Percentiles rank a stretch among this genome's conserved stretches.
These are phyloP conservation scores for Pseudomyrmex dendroicus DNA, from an alignment of 1,140 invertebrate species.

Conservation along the genomic window DNA sequence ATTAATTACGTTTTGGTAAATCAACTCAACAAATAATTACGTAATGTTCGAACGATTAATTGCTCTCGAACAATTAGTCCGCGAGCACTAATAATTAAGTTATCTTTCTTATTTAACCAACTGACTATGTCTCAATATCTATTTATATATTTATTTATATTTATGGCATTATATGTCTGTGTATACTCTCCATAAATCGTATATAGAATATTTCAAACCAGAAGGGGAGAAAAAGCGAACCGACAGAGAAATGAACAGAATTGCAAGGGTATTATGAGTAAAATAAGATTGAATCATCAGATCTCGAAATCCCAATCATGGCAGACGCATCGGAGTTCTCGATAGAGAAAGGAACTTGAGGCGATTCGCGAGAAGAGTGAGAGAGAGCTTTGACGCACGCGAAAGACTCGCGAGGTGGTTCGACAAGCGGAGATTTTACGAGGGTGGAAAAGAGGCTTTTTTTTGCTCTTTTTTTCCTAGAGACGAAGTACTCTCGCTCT, in stretches of 20 bases:
- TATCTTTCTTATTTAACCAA: slow-evolving; percentile 35
- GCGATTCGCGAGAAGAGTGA: background rate
- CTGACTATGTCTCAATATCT: slow-evolving; percentile 11
- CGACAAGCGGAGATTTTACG: slow-evolving; percentile 13
- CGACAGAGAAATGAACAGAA: background rate
- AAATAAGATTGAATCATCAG: slow-evolving; percentile 9
- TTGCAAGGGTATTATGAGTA: background rate
- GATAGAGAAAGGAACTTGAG: slow-evolving; percentile 6
- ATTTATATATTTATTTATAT: slow-evolving; percentile 12
- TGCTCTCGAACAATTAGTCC: slow-evolving; percentile 7
- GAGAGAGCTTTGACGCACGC: slow-evolving; percentile 26
- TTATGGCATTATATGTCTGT: background rate
- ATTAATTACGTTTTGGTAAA: slow-evolving; percentile 18
- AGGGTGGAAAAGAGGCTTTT: slow-evolving; percentile 31
- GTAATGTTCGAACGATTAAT: slow-evolving; percentile 24
- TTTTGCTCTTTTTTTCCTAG: background rate
- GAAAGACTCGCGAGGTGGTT: slow-evolving; percentile 15
- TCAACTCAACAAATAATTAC: slow-evolving; percentile 8
- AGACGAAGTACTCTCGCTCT: background rate
- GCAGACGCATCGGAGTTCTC: background rate
- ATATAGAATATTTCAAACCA: background rate
- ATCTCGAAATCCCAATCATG: slow-evolving; percentile 28
- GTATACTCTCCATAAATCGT: no score
- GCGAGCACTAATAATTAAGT: slow-evolving; percentile 22
- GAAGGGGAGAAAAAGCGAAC: background rate